Evolutionary conservation across 2,797 vertebrate genomes (phyloP), one percentile per base, ranked within the genome.

Genomic region (Anabacerthia variegaticeps): DNA sequence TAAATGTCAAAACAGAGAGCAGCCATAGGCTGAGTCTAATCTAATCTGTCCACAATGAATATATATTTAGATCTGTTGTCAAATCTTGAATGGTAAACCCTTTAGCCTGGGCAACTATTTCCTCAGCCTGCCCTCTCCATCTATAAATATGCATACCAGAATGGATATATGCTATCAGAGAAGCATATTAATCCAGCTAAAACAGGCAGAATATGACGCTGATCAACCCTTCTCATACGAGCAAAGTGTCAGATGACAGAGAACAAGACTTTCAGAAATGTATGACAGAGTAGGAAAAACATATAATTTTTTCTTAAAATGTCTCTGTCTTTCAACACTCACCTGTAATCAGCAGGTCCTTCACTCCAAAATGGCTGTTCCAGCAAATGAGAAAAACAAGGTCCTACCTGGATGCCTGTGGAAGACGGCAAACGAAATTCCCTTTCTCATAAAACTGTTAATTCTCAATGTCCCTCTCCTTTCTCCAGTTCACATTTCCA

Each of bases 1-100:
- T 65, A 92, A 93, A 97, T 77, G 91, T 96, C 94, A 95, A 94
- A 95, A 93, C 88, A 95, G 89, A 94, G 77, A 86, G 49, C 88
- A 92, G 71, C 85, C 71, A 95, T 93, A 90, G 92, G 55, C 88
- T 92, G 66, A 79, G 67, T 90, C 91, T 96, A 82, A 92, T 92
- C 92, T 94, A 88, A 94, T 96, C 94, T 92, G 83, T 95, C 89
- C 74, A 79, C 84, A 95, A 85, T 88, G 71, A 84, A 90, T 71
- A 89, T 76, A 93, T 94, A 94, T 93, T 95, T 96, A 94, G 89
- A 96, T 91, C 69, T 88, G 59, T 92, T 92, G 79, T 93, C 89
- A 94, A 74, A 84, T 91, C 59, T 87, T 71, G 80, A 90, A 93
- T 22, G 14, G 59, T 21, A 93, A 90, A 94, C 67, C n/a, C 55